phyloP scores from a whole-genome alignment of 2,888 invertebrate species.

The Meteorus cinctellus region DNA sequence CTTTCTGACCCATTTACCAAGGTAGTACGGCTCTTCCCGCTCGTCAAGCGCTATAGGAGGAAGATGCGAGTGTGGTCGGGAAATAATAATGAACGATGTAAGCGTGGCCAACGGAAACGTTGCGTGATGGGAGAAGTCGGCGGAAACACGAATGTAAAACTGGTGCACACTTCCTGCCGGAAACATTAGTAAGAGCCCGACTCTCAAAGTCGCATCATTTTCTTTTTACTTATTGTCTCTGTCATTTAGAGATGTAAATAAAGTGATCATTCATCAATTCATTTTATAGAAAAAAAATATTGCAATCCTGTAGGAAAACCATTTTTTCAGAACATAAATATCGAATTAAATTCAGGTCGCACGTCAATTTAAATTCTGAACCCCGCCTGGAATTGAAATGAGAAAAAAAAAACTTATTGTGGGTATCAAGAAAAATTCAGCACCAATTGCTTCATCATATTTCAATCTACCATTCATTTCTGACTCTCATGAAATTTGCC shows the following conservation, averaged over 20 bases:
- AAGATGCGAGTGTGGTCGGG: constrained; percentile 11
- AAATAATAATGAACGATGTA: neutral
- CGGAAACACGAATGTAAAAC: constrained; percentile 5
- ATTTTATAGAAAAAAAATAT: too few species aligned
- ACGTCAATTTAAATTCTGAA: too few species aligned
- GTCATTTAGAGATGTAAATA: neutral
- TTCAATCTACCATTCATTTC: too few species aligned
- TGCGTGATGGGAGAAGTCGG: constrained; percentile 8
- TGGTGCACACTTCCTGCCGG: constrained; percentile 16
- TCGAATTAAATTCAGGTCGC: too few species aligned
- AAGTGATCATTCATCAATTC: neutral
- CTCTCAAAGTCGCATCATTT: neutral
- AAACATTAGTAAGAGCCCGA: neutral
- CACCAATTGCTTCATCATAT: too few species aligned
- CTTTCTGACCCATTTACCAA: constrained; percentile 71
- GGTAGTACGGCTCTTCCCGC: constrained; percentile 51
- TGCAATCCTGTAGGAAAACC: too few species aligned
- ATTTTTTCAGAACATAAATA: too few species aligned
- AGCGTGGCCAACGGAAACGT: constrained; percentile 4
- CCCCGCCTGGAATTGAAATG: too few species aligned
- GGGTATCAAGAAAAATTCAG: too few species aligned
- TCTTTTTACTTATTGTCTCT: neutral
- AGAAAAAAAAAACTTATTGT: too few species aligned
- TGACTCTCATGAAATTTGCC: too few species aligned
- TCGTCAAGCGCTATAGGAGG: neutral